phyloP scores from a whole-genome alignment of 1,140 invertebrate species.

The Nymphalis io region DNA sequence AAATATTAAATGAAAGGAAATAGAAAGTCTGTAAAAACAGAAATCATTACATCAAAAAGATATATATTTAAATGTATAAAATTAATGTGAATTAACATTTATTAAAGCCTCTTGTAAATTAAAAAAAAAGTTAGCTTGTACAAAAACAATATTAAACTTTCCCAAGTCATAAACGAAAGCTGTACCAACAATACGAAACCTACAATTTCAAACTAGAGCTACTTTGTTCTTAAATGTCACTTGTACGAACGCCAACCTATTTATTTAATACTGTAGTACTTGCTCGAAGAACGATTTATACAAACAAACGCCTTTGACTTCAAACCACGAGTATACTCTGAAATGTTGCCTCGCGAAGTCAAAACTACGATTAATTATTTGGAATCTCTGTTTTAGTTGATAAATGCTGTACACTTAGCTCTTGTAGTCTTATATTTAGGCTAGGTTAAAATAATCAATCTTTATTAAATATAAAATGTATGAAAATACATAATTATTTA shows the following conservation, averaged over 20 bases:
- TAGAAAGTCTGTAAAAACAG: too few species aligned
- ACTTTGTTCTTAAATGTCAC: constrained; percentile 36
- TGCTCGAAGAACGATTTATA: constrained; percentile 34
- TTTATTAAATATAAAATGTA: too few species aligned
- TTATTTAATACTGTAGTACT: constrained; percentile 29
- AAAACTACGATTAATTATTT: constrained; percentile 13
- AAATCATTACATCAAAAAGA: too few species aligned
- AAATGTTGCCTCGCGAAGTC: not conserved
- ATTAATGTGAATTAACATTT: too few species aligned
- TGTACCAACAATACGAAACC: constrained; percentile 23
- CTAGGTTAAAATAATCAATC: not conserved
- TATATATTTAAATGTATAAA: too few species aligned
- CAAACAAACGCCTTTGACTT: constrained; percentile 33
- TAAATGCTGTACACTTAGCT: not conserved
- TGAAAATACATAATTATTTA: too few species aligned
- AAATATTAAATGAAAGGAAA: too few species aligned
- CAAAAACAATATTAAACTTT: constrained; percentile 19
- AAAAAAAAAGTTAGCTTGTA: not conserved
- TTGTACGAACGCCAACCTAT: constrained; percentile 26
- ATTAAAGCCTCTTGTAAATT: too few species aligned
- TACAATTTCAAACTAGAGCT: constrained; percentile 30
- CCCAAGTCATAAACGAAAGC: constrained; percentile 17
- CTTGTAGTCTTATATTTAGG: not conserved
- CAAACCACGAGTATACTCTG: constrained; percentile 4
- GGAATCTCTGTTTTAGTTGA: not conserved